Evolutionary conservation across 2,113 vertebrate species (phyloP), one percentile per base, ranked within the genome.

Genomic region (Lepisosteus oculatus): DNA sequence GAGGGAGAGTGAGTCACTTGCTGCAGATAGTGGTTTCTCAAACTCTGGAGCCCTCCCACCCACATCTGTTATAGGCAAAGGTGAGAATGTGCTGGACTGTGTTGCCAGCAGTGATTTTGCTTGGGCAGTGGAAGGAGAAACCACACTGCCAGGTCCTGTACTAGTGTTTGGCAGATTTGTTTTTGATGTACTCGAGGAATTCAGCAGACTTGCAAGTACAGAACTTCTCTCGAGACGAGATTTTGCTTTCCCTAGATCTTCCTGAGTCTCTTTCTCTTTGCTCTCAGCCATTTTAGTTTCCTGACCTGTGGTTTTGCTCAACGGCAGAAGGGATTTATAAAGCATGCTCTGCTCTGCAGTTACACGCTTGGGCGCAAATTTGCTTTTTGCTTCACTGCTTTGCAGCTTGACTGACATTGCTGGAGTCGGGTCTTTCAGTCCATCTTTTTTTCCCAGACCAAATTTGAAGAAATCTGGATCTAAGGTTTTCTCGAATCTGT

Each of bases 141-240:
- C 76, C 1, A 72, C 63, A 73, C 51, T 75, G 65, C 78, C 85
- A 69, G 79, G 80, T 62, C 77, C 78, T 17, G 83, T 78, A 68
- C 92, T 94, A 77, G 84, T 78, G 15, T 89, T 71, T 67, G 81
- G 89, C 84, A 85, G 67, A 65, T 87, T 90, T 6, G 86, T 89
- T 88, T 87, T 89, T 79, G 77, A 69, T 44, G 69, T 69, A 0
- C 72, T 81, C 55, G 87, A 70, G 42, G 92, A 87, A 1, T 82
- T 91, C 17, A 93, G 81, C 55, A 98, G 84, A 77, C 90, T 93
- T 11, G 95, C 95, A 74, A 98, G 94, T 55, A 99, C 94, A 0
- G 96, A 87, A 64, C 96, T 95, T 79, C 93, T 95, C 74, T 88
- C 93, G 61, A 98, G 90, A 0, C 95, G 89, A 2, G 95, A 96